Evolutionary conservation across 2,888 invertebrate species (phyloP).

Genomic region (Chymomyza fuscimana): DNA sequence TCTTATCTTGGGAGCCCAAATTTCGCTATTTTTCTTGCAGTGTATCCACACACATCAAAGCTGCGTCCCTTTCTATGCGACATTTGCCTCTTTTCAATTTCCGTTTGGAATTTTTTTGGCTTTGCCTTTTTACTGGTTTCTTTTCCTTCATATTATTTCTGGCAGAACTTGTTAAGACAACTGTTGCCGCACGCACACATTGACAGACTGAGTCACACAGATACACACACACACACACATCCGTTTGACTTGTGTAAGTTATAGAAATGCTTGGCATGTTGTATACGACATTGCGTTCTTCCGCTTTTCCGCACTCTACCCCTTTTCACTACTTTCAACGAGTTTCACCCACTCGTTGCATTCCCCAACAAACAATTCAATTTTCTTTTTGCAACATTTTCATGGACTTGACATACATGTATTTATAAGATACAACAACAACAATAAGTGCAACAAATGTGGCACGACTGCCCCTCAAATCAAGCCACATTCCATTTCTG

Average conservation of each 20-base stretch:
- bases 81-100: slow-evolving; percentile 56
- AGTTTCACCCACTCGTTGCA: neutral
- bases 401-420: neutral
- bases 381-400: neutral
- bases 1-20: too few species aligned
- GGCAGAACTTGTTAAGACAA: slow-evolving; percentile 29
- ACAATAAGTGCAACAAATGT: neutral
- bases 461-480: neutral
- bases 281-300: neutral
- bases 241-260: neutral
- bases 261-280: neutral
- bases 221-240: neutral
- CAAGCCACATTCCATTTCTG: neutral
- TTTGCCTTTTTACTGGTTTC: slow-evolving; percentile 26
- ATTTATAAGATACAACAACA: neutral
- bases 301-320: neutral
- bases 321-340: neutral
- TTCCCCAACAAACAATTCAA: neutral
- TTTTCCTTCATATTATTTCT: slow-evolving; percentile 36
- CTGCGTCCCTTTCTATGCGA: neutral
- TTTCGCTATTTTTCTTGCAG: neutral
- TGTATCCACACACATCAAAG: neutral
- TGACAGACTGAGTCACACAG: neutral
- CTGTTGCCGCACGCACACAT: neutral
- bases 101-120: slow-evolving; percentile 44